Evolutionary conservation across 2,797 vertebrate species (phyloP), one percentile per base, ranked within the genome.

Genomic region (Rhynchonycteris naso): DNA sequence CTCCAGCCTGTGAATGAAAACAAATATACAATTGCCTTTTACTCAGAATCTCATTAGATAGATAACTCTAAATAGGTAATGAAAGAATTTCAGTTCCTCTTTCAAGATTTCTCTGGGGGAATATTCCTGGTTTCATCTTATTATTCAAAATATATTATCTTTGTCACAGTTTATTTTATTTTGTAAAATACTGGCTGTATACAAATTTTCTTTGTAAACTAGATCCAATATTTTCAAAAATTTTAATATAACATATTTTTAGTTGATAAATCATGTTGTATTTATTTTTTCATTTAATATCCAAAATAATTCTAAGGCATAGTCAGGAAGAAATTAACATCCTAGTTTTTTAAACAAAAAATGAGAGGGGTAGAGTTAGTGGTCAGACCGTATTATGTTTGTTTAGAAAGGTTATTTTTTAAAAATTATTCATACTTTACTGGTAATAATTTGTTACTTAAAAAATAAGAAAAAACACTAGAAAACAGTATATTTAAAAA

Each of bases 281-380:
- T n/a, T 76, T 65, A 72, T 92, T 90, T 87, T 75, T 22, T 43
- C 16, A 86, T 63, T 92, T 43, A 90, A 35, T 47, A 59, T 78
- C 19, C 18, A 52, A 65, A 87, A 72, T 33, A 65, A 86, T 21
- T 79, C 33, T 58, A 84, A 65, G 59, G 43, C 18, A 66, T 74
- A 66, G 12, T 43, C 30, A 76, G 50, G 43, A 54, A 72, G 33
- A 94, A 92, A 71, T 50, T 82, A 82, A 54, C 18, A 90, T 74
- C 7, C 56, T 83, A 21, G 14, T 61, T 72, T 74, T 85, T 65
- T 72, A 65, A 90, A 58, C 69, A 15, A 56, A 59, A 30, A 84
- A 38, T 47, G 33, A 75, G 30, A 80, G 24, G 26, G 7, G 10
- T 30, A 59, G 26, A 63, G 82, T 75, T 76, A 18, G 9, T 88